Base-by-base conservation (phyloP, 2,113 vertebrate species). In the Micromys minutus region DNA sequence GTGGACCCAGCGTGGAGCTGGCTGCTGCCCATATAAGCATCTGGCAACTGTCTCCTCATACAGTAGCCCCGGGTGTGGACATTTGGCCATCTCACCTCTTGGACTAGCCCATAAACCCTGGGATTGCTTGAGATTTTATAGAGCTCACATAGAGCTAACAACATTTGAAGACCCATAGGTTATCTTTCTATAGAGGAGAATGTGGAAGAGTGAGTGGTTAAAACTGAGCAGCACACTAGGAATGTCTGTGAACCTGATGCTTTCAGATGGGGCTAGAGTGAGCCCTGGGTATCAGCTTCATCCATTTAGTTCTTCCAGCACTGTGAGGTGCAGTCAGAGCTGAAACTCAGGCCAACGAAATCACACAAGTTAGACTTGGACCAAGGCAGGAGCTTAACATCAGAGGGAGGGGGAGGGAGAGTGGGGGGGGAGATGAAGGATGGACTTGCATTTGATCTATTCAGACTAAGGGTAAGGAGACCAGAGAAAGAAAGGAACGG, bases 91-190 rank as follows among this genome's bases (percentile, higher is more conserved):
- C 29, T 81, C 61, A n/a, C 39, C 59, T 76, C 75, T 29, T 76
- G 36, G 29, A 13, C 72, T 69, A 29, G 42, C 77, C 39, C 10
- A 0, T n/a, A 95, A 95, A 76, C 74, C 55, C n/a, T 81, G 71
- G 81, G 57, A 87, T 80, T 55, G 59, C 83, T 81, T 50, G 79
- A 95, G 75, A 61, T 89, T 87, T 90, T 87, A 76, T 63, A 61
- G 45, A 83, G 42, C 45, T 77, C 84, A n/a, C 72, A 52, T 31
- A 77, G 71, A 52, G 57, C 22, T 5, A 0, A 83, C 45, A 26
- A 19, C 77, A 75, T 83, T 61, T 94, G 69, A 26, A 15, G 83
- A 69, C 95, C 19, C 39, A 86, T 29, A 71, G 61, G 55, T 11
- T n/a, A 42, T 50, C 39, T 77, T 93, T 39, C 91, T 52, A 5